Evolutionary conservation across 2,797 vertebrate genomes (phyloP), one percentile per base, ranked within the genome.

Genomic region (Hozukius guyotensis): DNA sequence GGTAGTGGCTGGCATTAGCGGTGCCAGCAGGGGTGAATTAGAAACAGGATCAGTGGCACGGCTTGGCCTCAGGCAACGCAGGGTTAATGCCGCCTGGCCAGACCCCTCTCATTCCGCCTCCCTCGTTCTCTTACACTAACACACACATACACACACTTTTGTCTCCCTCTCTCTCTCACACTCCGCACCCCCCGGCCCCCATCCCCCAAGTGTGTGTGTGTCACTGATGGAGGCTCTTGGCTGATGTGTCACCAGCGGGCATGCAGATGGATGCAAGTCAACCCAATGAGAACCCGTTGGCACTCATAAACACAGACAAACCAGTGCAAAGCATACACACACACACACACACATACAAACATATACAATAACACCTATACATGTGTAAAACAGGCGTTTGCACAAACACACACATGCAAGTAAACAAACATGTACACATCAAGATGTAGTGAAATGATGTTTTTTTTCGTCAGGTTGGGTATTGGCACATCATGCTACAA

Each of bases 21-120:
- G 81, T 89, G 89, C 91, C 93, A 92, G 92, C 89, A 94, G 93
- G 94, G 95, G 90, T 89, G 94, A 94, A 94, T 95, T 94, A 94
- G 92, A 94, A 93, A 94, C 89, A 90, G 90, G 93, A 94, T 95
- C 90, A 88, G 90, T 92, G 88, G 90, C 92, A 93, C 34, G 75
- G 82, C 82, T 89, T 89, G 88, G 91, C 93, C 91, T 86, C 88
- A 88, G 90, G 91, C 90, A 84, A 78, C 34, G 82, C 79, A 73
- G 94, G 93, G 95, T 95, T 95, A 95, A 95, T 91, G 92, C 90
- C 83, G 90, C 90, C 89, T 89, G 89, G 93, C 91, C 90, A 92
- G 86, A 78, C 81, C 75, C 73, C 75, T 80, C 56, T 73, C 61
- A 66, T 66, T 82, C 81, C 77, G 49, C 73, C 53, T 69, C 27